A percentile compares a stretch with the other conserved stretches of the same genome.
These are phyloP conservation scores for Eurytemora carolleeae DNA, from an alignment of 1,140 invertebrate genomes.

Conservation along the genomic window DNA sequence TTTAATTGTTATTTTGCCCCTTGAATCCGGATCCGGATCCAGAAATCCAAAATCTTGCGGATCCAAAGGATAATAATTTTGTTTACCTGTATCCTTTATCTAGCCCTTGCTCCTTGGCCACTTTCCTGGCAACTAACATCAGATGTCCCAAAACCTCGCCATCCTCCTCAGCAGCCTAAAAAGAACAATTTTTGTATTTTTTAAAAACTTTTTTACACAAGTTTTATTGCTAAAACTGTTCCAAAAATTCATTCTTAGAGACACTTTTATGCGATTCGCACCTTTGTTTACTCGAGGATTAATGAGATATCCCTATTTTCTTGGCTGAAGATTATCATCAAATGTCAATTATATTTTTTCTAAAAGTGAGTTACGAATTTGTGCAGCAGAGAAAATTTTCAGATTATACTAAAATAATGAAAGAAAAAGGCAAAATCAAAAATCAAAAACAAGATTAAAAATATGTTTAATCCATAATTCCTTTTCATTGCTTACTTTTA, in stretches of 20 bases:
- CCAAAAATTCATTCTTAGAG: neutral
- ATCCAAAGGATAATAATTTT: too few relatives aligned
- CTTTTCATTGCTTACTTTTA: too few relatives aligned
- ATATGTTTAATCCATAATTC: too few relatives aligned
- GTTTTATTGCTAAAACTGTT: neutral
- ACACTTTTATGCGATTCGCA: neutral
- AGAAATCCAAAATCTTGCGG: too few relatives aligned
- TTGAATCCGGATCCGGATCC: too few relatives aligned
- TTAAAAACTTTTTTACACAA: neutral
- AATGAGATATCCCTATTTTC: neutral
- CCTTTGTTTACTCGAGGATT: neutral
- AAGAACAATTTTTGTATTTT: neutral
- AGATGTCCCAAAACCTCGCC: conserved; percentile 46
- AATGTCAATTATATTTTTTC: neutral
- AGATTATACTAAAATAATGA: too few relatives aligned
- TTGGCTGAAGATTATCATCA: neutral
- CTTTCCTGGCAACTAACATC: conserved; percentile 53
- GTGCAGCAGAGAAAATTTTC: too few relatives aligned
- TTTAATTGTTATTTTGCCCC: too few relatives aligned
- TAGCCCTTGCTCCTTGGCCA: conserved; percentile 44
- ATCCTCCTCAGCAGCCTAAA: neutral
- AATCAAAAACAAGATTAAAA: too few relatives aligned
- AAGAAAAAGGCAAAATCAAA: too few relatives aligned
- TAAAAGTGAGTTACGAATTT: neutral
- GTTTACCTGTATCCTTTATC: conserved; percentile 28